Conservation (phyloP, 2,113 vertebrate species). For the Heptranchias perlo region DNA sequence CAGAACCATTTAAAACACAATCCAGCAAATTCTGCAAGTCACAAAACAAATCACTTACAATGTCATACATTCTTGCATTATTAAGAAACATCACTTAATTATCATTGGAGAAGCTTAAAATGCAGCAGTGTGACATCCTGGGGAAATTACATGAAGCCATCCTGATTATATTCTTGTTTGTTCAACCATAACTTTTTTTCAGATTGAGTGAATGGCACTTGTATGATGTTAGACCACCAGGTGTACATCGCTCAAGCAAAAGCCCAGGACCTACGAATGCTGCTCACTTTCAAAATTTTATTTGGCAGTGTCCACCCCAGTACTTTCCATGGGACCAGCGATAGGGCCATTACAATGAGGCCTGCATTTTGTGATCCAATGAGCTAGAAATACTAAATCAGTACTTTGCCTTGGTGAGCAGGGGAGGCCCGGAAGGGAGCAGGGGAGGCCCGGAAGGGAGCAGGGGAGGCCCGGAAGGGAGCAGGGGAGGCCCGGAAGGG, state of each 20-base stretch:
- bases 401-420: not conserved
- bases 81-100: not conserved
- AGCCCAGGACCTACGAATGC: too few relatives aligned
- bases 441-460: conserved; percentile 43
- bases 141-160: too few relatives aligned
- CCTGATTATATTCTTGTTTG: too few relatives aligned
- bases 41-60: not conserved
- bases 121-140: not conserved
- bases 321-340: not conserved
- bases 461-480: conserved; percentile 25
- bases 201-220: too few relatives aligned
- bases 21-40: not conserved
- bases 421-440: conserved; percentile 49
- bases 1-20: not conserved
- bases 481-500: conserved; percentile 45
- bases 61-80: not conserved
- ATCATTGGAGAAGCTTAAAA: not conserved
- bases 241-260: too few relatives aligned
- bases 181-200: too few relatives aligned
- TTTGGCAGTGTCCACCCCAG: not conserved
- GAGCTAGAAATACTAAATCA: not conserved
- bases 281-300: not conserved
- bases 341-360: not conserved
- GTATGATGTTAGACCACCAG: too few relatives aligned
- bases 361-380: not conserved